Evolutionary conservation across 2,888 invertebrate species (phyloP), one percentile per base, ranked within the genome.

Genomic region (Anthoptus insignis): DNA sequence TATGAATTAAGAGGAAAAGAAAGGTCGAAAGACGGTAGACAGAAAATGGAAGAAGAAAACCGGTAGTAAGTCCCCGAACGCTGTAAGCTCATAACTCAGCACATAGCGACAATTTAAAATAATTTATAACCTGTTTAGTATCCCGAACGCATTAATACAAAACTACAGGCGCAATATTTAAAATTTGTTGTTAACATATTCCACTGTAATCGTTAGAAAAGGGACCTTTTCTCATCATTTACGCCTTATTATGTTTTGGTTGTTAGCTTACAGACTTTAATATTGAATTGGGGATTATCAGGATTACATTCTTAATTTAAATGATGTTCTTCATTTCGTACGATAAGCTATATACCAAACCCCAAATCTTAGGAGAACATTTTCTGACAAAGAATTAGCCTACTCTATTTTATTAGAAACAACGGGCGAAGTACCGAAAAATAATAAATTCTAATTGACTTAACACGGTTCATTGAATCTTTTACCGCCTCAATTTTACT

Each of bases 71-170:
- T n/a, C n/a, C n/a, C n/a, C n/a, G n/a, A 7, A 24, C 72, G 70
- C 70, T 64, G 3, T 14, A 13, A 16, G 29, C 59, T 67, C 53
- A 1, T 63, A 9, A 16, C 27, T 71, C 63, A 45, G 32, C 37
- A 22, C 47, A 32, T 45, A 47, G 5, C 14, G 37, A 65, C 53
- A 56, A 61, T 57, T 67, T 52, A 53, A 54, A 69, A 66, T 60
- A 73, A 76, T 78, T 79, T 78, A 80, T 76, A 49, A 70, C 70
- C 71, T 73, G 73, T 78, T 79, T 77, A 79, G 74, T 67, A 73
- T 76, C 71, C 64, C 66, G 65, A 66, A 67, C 65, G 72, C 76
- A 76, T 75, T 72, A 73, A 72, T 68, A 73, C 70, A 73, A 73
- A 49, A 76, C 71, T 69, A 72, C 71, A 71, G 53, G 47, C 6